Base-by-base conservation (phyloP, 1,140 invertebrate genomes). In the Eurytemora carolleeae region DNA sequence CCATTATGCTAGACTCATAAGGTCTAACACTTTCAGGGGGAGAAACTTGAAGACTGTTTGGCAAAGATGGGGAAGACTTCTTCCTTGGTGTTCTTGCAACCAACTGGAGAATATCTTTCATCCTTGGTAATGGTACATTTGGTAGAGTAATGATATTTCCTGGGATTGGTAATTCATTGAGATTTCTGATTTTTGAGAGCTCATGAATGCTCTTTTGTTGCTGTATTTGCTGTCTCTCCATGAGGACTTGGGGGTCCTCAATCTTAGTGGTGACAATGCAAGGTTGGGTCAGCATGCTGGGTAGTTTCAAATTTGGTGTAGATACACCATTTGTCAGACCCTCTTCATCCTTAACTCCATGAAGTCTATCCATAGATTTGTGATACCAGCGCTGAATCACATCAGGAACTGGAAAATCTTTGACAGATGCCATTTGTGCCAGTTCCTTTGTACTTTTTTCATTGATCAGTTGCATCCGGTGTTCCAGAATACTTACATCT, bases 141-240 rank as follows among this genome's bases (percentile, higher is more conserved):
- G 44, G 44, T 18, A 52, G 44, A 15, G 15, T 15, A 15, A 52
- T 53, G 52, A 61, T 22, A 20, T 61, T 61, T 22, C 31, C 31
- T 61, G 59, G 59, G 21, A 61, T 20, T 2, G 59, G 59, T 21
- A 61, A 55, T 17, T 61, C 59, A 44, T 31, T 61, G 12, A 62
- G 19, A 25, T 62, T 62, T 17, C 25, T 56, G 23, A 62, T 62
- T 57, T 62, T 62, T 20, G 60, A 62, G 7, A 62, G 60, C 24
- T 62, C 60, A 25, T 62, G 60, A 31, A 62, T 56, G 25, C 52
- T 55, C 54, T 62, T 62, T 17, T 20, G 22, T 25, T 62, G 60
- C 20, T 62, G 60, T 25, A 62, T 25, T 19, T 57, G 20, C 24
- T 62, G 60, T 1, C 60, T 19, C 19, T 62, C 53, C 25, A 24